These are phyloP conservation scores for Chaetodon auriga DNA, from an alignment of 2,113 vertebrate species.

Conservation along the genomic window DNA sequence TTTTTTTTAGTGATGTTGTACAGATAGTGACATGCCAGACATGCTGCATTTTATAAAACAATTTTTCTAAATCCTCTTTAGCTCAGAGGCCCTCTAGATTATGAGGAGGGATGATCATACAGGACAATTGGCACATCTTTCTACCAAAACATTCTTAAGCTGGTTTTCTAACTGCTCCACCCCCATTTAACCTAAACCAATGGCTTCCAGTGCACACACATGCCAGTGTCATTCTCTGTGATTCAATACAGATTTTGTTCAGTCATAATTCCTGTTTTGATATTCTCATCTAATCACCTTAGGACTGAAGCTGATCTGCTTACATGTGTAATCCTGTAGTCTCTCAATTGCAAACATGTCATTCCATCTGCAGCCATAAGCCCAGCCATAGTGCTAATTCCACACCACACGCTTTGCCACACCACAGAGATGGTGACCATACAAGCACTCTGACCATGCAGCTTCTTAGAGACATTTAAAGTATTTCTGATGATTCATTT, in stretches of 20 bases:
- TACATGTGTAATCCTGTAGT: constrained; percentile 78
- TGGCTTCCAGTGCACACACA: not conserved
- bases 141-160: constrained; percentile 17
- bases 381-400: constrained; percentile 63
- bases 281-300: constrained; percentile 80
- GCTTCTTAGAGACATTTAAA: not conserved
- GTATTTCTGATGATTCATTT: not conserved
- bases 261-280: constrained; percentile 69
- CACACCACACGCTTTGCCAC: not conserved
- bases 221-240: constrained; percentile 17
- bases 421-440: not conserved
- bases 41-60: constrained; percentile 44
- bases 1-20: too few species aligned
- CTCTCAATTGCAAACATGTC: constrained; percentile 61
- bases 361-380: constrained; percentile 58
- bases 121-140: constrained; percentile 50
- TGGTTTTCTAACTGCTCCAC: not conserved
- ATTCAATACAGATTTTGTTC: constrained; percentile 54
- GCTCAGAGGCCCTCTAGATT: constrained; percentile 37
- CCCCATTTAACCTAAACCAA: constrained; percentile 18
- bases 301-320: constrained; percentile 75
- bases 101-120: constrained; percentile 54
- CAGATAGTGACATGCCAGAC: not conserved
- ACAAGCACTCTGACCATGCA: not conserved
- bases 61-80: constrained; percentile 67